Base-by-base conservation (phyloP, 2,113 vertebrate species). In the Ptychochromis oligacanthus region DNA sequence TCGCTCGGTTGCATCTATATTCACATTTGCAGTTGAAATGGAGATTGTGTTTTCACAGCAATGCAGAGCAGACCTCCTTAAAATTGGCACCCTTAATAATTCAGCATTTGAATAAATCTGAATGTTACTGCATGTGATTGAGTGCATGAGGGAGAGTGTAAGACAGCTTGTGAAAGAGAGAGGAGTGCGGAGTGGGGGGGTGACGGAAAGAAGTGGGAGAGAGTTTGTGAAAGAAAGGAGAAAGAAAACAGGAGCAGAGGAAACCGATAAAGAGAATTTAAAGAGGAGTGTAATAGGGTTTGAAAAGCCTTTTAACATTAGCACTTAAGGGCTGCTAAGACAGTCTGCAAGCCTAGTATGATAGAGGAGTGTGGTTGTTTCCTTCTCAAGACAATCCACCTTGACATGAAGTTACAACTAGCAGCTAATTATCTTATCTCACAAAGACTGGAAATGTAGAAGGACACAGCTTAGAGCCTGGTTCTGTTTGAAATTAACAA, bases 31-130 rank as follows among this genome's bases (percentile, higher is more conserved):
- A 56, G 86, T 56, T 86, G 67, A 86, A 88, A 85, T 80, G 81
- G 49, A 91, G 74, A 90, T 90, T 80, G 75, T 88, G 86, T 91
- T 90, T 88, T 82, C 77, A 62, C 74, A 85, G 80, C 81, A 34
- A 81, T 76, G 62, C 79, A 74, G 77, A 79, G 80, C 72, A 82
- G 82, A 75, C 78, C 84, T 87, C 75, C 54, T 89, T 86, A 91
- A 90, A 87, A 87, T 60, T 75, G 72, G n/a, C 85, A 64, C 77
- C 2, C 83, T 92, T 90, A 91, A 92, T 91, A 92, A 92, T 89
- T 87, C 31, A 91, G 65, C 83, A 12, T 88, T 79, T 86, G 86
- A 91, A 81, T 86, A 79, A 87, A 88, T 82, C 54, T 5, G 43
- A 86, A 79, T 83, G 84, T 81, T 65, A 54, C 62, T 77, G 64